Conservation (phyloP, 2,888 invertebrate species). For the Acronicta alni region DNA sequence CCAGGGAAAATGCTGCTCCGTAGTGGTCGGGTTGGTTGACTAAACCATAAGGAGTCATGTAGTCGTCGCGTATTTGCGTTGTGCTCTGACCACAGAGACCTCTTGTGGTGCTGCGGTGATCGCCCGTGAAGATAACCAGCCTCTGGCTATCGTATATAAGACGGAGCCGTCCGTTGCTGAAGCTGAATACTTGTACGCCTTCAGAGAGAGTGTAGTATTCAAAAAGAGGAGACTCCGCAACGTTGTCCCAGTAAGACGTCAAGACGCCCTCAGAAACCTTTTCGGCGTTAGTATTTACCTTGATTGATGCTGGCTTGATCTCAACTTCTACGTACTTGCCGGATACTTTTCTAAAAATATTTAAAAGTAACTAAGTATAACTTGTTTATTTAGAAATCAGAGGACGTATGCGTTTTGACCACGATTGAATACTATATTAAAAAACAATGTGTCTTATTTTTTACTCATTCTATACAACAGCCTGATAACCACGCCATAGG, state of each 20-base stretch:
- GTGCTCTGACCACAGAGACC: conserved; percentile 92
- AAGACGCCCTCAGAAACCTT: conserved; percentile 71
- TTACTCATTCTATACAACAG: too few relatives aligned
- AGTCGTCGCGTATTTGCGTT: conserved; percentile 89
- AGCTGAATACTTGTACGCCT: conserved; percentile 34
- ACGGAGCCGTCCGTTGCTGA: conserved; percentile 76
- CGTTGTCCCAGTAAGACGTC: conserved; percentile 81
- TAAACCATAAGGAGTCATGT: conserved; percentile 88
- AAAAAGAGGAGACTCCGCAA: conserved; percentile 72
- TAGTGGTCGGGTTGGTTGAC: conserved; percentile 87
- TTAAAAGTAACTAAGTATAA: background rate
- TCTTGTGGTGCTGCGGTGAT: conserved; percentile 87
- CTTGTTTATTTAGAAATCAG: too few relatives aligned
- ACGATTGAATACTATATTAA: too few relatives aligned
- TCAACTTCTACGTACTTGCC: conserved; percentile 77
- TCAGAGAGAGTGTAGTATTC: conserved; percentile 84
- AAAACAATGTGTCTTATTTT: too few relatives aligned
- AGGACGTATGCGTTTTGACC: too few relatives aligned
- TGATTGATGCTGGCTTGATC: conserved; percentile 72
- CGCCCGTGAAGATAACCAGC: conserved; percentile 75
- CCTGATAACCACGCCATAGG: too few relatives aligned
- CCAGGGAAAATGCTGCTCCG: conserved; percentile 89
- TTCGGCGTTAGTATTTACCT: conserved; percentile 80
- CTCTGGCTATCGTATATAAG: conserved; percentile 90
- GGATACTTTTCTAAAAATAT: conserved; percentile 65